Percentiles rank a stretch among this genome's conserved stretches.
Conservation (phyloP, 2,113 vertebrate species). For the Halcyon senegalensis region DNA sequence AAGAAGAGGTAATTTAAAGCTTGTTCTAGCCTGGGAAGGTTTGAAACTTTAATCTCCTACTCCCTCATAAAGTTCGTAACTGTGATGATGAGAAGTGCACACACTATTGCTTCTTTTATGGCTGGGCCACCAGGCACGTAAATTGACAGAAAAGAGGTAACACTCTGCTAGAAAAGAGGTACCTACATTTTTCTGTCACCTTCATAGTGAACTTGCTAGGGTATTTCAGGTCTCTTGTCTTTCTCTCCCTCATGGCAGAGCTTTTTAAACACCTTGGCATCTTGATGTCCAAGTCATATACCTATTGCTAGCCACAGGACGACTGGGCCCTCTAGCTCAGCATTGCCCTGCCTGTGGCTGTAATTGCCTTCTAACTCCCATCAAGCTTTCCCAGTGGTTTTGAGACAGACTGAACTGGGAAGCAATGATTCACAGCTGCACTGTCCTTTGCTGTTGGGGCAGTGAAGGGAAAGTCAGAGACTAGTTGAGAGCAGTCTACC, state of each 20-base stretch:
- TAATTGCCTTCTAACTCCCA: neutral
- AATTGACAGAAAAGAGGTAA: neutral
- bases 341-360: neutral
- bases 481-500: neutral
- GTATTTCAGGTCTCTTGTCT: neutral
- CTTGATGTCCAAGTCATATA: neutral
- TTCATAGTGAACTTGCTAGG: neutral
- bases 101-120: neutral
- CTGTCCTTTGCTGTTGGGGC: neutral
- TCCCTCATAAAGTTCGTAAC: neutral
- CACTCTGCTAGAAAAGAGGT: neutral
- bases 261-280: neutral
- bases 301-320: neutral
- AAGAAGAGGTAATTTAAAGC: neutral
- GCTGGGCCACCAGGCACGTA: neutral
- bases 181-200: neutral
- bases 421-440: neutral
- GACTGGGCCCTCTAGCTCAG: neutral
- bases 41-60: neutral
- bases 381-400: no score
- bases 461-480: neutral
- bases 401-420: neutral
- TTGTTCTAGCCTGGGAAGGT: neutral
- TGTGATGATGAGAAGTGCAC: neutral
- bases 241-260: neutral